phyloP scores from a whole-genome alignment of 2,797 vertebrate genomes.

The Myotis vivesi region DNA sequence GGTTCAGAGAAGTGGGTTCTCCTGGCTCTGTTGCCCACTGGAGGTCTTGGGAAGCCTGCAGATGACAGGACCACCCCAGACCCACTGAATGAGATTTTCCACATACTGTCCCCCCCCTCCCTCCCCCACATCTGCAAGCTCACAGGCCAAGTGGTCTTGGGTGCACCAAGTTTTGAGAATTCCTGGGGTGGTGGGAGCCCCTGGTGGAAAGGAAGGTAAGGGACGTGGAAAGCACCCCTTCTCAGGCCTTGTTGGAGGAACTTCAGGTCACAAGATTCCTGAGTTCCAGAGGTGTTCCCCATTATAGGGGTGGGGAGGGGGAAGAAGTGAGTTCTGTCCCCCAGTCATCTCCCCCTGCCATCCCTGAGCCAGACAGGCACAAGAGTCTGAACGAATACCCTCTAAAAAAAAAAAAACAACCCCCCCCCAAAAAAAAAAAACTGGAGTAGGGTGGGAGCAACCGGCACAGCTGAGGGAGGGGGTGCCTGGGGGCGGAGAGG shows the following conservation, averaged over 20 bases:
- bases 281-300: background rate
- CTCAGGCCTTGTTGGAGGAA: background rate
- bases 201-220: background rate
- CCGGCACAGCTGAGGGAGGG: background rate
- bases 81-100: background rate
- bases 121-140: background rate
- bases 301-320: background rate
- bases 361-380: background rate
- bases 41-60: background rate
- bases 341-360: background rate
- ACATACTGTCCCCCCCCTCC: background rate
- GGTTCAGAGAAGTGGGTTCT: too few relatives aligned
- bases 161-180: conserved; percentile 5
- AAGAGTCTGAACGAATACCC: background rate
- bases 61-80: background rate
- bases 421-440: background rate
- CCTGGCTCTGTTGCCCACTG: too few relatives aligned
- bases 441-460: background rate
- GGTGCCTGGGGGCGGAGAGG: background rate
- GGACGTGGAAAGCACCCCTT: background rate
- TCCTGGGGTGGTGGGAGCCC: background rate
- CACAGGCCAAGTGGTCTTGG: background rate
- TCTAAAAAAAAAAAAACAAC: background rate
- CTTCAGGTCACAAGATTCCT: background rate
- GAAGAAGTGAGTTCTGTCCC: background rate